These are phyloP conservation scores for Cantharis flavilabris DNA, from an alignment of 2,888 invertebrate species.

Conservation along the genomic window DNA sequence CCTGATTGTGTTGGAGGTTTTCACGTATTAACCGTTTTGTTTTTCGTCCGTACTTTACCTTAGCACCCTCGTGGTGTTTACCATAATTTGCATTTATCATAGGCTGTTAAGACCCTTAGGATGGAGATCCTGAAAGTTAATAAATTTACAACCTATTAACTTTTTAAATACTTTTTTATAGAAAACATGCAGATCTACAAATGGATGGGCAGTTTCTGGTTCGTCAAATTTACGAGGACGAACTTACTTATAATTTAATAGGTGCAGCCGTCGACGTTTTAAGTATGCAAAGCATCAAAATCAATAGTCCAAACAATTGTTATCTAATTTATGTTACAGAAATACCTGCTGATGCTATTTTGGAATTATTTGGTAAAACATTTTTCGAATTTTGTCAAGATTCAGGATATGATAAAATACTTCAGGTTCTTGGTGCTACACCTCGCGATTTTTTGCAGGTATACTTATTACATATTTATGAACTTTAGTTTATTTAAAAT, in stretches of 20 bases:
- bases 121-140: not conserved
- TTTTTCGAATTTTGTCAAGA: slow-evolving; percentile 97
- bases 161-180: slow-evolving; percentile 53
- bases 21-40: not conserved
- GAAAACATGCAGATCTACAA: slow-evolving; percentile 87
- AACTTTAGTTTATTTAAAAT: not conserved
- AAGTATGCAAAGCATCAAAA: slow-evolving; percentile 61
- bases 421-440: slow-evolving; percentile 92
- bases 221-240: slow-evolving; percentile 93
- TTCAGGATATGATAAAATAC: slow-evolving; percentile 94
- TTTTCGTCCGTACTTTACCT: not conserved
- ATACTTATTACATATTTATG: slow-evolving; percentile 29
- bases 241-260: slow-evolving; percentile 91
- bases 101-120: not conserved
- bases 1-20: not conserved
- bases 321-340: slow-evolving; percentile 60
- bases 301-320: slow-evolving; percentile 47
- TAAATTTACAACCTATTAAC: not conserved
- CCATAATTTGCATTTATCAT: not conserved
- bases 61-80: not conserved
- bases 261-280: slow-evolving; percentile 89
- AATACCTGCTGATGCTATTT: slow-evolving; percentile 85
- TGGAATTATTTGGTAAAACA: slow-evolving; percentile 90
- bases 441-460: slow-evolving; percentile 94
- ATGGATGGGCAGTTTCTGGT: slow-evolving; percentile 97